A percentile compares a stretch with the other conserved stretches of the same genome.
These are phyloP conservation scores for Troides aeacus DNA, from an alignment of 2,888 invertebrate species.

Conservation along the genomic window DNA sequence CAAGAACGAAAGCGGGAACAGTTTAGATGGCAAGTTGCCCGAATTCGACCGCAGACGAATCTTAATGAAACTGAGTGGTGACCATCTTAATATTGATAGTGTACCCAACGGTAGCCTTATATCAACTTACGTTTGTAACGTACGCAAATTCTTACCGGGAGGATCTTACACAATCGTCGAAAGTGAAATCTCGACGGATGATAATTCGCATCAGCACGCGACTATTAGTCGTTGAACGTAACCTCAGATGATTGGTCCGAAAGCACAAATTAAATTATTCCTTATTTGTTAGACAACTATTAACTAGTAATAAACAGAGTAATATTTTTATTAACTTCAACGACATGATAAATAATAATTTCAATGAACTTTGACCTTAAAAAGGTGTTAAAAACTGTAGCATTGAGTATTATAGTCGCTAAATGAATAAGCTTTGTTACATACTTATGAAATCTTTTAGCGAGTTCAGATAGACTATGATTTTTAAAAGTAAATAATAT, in stretches of 20 bases:
- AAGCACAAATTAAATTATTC: conserved; percentile 1
- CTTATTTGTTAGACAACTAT: no score
- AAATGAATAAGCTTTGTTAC: no score
- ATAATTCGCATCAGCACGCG: conserved; percentile 46
- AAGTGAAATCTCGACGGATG: conserved; percentile 46
- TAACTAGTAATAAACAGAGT: no score
- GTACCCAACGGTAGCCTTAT: no score
- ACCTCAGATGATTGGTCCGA: conserved; percentile 3
- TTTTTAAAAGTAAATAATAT: no score
- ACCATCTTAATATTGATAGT: not conserved
- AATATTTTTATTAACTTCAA: no score
- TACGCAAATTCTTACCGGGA: conserved; percentile 23
- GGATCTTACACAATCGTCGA: conserved; percentile 41
- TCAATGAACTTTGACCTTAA: not conserved
- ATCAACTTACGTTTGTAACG: no score
- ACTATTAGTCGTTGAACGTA: conserved; percentile 26
- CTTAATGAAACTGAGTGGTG: not conserved
- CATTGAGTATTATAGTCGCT: no score
- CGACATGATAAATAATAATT: no score
- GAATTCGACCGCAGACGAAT: not conserved
- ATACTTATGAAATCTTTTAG: no score
- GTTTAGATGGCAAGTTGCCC: not conserved
- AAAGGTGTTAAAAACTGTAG: conserved; percentile 1
- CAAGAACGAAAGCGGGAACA: no score
- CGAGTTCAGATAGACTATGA: no score